Percentiles rank a stretch among this genome's conserved stretches.
phyloP scores from a whole-genome alignment of 2,113 vertebrate species.

The Heterocephalus glaber region DNA sequence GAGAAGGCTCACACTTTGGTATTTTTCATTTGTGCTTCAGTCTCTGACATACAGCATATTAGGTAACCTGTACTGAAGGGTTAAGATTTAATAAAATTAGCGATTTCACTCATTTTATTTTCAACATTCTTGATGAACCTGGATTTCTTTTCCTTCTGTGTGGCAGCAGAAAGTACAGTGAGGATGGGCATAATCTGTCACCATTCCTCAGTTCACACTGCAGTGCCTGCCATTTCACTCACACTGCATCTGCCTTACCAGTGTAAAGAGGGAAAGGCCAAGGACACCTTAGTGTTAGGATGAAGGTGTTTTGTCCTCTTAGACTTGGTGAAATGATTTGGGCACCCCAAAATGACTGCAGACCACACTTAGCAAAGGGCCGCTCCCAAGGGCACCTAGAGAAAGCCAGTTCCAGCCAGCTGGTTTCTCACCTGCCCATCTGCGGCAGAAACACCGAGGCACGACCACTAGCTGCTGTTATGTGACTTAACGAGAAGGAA shows the following conservation, averaged over 20 bases:
- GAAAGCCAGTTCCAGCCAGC: neutral
- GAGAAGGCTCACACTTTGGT: neutral
- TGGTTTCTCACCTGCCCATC: neutral
- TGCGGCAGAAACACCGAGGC: neutral
- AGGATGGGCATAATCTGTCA: neutral
- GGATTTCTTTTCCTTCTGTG: neutral
- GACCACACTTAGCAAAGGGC: neutral
- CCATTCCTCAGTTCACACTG: neutral
- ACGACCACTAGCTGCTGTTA: neutral
- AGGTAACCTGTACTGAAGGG: neutral
- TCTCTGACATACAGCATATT: neutral
- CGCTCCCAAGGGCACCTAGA: neutral
- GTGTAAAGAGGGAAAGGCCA: neutral
- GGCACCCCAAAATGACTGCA: neutral
- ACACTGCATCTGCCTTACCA: neutral
- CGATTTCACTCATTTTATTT: neutral
- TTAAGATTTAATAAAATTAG: neutral
- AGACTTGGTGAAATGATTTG: neutral
- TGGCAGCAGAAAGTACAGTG: neutral
- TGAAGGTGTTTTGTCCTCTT: neutral
- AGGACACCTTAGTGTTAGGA: neutral
- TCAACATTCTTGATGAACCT: neutral
- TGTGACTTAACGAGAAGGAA: neutral
- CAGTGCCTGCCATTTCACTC: neutral
- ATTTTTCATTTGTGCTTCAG: neutral